Percentiles rank a stretch among this genome's conserved stretches.
Evolutionary conservation across 2,797 vertebrate genomes (phyloP).

Genomic region (Naso thynnoides): DNA sequence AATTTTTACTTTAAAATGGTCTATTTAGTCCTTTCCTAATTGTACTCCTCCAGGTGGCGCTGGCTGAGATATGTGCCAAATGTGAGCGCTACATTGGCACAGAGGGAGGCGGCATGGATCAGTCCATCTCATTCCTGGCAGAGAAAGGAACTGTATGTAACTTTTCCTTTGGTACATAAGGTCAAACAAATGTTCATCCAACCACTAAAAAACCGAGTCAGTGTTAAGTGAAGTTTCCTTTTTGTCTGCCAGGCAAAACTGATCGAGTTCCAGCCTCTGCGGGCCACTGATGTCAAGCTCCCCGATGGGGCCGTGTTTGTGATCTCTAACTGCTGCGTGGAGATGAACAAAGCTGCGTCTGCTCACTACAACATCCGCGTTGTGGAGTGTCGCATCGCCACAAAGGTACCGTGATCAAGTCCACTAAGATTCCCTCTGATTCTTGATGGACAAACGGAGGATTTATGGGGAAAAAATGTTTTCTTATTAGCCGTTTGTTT

Average conservation of each 20-base stretch:
- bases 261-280: conserved; percentile 95
- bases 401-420: conserved; percentile 87
- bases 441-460: background rate
- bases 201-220: background rate
- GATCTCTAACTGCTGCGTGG: conserved; percentile 95
- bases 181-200: background rate
- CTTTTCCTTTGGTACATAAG: background rate
- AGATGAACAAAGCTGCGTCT: conserved; percentile 98
- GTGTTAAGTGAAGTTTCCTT: background rate
- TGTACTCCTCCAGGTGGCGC: conserved; percentile 85
- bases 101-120: conserved; percentile 99
- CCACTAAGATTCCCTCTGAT: background rate
- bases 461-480: background rate
- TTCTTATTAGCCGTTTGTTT: background rate
- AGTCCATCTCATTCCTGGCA: conserved; percentile 97
- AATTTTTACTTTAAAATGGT: background rate
- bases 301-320: conserved; percentile 93
- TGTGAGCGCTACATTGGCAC: conserved; percentile 95
- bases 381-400: conserved; percentile 94
- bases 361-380: conserved; percentile 97
- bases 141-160: conserved; percentile 92
- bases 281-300: conserved; percentile 92
- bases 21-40: background rate
- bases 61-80: conserved; percentile 95
- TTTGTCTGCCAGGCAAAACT: conserved; percentile 91